Evolutionary conservation across 2,888 invertebrate species (phyloP), one percentile per base, ranked within the genome.

Genomic region (Ecdyonurus torrentis): DNA sequence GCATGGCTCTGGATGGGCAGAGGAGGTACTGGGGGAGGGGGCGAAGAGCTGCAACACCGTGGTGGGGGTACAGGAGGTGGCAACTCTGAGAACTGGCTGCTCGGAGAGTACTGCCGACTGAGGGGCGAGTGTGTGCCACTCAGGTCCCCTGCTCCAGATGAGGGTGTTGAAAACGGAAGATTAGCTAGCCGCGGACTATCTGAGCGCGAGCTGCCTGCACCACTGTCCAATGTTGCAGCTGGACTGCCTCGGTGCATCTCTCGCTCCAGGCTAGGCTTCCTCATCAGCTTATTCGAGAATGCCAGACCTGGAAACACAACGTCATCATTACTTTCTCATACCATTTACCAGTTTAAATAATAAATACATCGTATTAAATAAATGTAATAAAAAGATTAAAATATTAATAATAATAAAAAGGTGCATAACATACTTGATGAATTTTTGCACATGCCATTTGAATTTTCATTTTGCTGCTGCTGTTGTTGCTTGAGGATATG

Each of bases 241-340:
- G 93, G 92, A 73, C 91, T 91, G 61, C 89, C 88, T 65, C 91
- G 82, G 68, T 87, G 84, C 64, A 88, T 76, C 73, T 91, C 91
- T 60, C 91, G 82, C 76, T 93, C 93, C 67, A 93, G 82, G 75
- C 91, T 92, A 52, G 91, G 90, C 73, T 92, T 92, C 61, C 92
- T 82, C 67, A 87, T 90, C 60, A 92, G 79, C 75, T 91, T 91
- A 65, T 84, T 82, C 69, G 81, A 78, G 65, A 85, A 75, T 66
- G 79, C 79, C 66, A 84, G 58, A 15, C 63, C 69, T 59, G 68
- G 74, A 70, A 82, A 78, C n/a, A n/a, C n/a, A n/a, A n/a, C n/a
- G n/a, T n/a, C n/a, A n/a, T n/a, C n/a, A n/a, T n/a, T n/a, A n/a
- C n/a, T n/a, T n/a, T n/a, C n/a, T n/a, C n/a, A n/a, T n/a, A n/a